These are phyloP conservation scores for Temnothorax nylanderi DNA, from an alignment of 1,140 invertebrate species.

Conservation along the genomic window DNA sequence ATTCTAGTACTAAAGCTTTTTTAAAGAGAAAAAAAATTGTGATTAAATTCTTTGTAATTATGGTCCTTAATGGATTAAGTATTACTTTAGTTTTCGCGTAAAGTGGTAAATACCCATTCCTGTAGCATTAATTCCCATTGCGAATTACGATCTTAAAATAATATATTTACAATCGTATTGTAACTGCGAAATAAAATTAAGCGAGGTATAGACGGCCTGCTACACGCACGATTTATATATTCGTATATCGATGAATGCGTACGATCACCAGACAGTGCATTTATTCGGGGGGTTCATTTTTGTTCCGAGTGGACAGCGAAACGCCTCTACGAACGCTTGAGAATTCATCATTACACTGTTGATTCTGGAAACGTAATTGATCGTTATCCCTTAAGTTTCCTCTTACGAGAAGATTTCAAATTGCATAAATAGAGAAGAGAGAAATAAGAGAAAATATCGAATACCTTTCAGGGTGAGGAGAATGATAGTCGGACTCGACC, in stretches of 20 bases:
- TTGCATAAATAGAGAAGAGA: background rate
- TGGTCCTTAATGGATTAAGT: background rate
- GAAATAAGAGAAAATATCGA: background rate
- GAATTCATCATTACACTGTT: constrained; percentile 89
- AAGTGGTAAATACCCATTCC: background rate
- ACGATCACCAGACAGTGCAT: constrained; percentile 90
- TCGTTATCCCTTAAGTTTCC: background rate
- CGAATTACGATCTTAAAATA: background rate
- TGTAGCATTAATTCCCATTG: background rate
- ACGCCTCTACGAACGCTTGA: constrained; percentile 89
- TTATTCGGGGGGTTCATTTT: constrained; percentile 91
- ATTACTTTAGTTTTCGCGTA: background rate
- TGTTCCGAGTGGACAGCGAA: constrained; percentile 88
- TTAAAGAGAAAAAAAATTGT: background rate
- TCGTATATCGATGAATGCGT: background rate
- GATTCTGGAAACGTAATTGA: constrained; percentile 79
- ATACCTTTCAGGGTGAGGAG: constrained; percentile 87
- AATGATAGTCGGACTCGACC: constrained; percentile 87
- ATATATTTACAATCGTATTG: background rate
- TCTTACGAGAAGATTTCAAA: background rate
- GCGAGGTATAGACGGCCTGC: background rate
- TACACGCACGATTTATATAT: background rate
- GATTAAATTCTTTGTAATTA: background rate
- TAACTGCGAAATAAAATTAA: constrained; percentile 20
- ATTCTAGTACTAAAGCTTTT: background rate